Evolutionary conservation across 2,113 vertebrate species (phyloP).

Genomic region (Chamaea fasciata): DNA sequence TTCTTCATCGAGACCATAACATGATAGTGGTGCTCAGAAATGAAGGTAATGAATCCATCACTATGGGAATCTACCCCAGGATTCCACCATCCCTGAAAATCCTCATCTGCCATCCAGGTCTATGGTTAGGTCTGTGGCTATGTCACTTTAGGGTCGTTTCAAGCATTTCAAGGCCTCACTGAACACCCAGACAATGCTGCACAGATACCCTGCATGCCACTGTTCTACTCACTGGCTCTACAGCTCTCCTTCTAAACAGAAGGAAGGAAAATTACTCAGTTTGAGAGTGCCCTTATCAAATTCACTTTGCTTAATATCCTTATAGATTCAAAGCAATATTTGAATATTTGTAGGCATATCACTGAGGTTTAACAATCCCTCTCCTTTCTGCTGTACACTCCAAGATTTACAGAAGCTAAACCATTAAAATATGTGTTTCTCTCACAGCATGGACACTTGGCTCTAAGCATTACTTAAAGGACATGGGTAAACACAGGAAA

Average conservation of each 20-base stretch:
- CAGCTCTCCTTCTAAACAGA: neutral
- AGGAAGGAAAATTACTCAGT: neutral
- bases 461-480: constrained; percentile 27
- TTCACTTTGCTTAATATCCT: neutral
- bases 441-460: constrained; percentile 32
- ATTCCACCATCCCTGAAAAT: neutral
- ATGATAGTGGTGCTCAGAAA: neutral
- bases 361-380: neutral
- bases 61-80: neutral
- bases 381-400: neutral
- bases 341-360: neutral
- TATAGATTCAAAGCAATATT: neutral
- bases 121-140: neutral
- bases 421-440: constrained; percentile 27
- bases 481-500: constrained; percentile 44
- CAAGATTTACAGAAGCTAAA: neutral
- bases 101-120: neutral
- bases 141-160: neutral
- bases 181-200: rapidly evolving
- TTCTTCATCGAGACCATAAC: neutral
- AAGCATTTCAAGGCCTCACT: neutral
- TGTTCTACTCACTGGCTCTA: neutral
- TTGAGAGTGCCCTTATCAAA: neutral
- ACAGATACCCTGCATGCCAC: neutral
- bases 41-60: neutral